Evolutionary conservation across 2,797 vertebrate genomes (phyloP).

Genomic region (Carcharodon carcharias): DNA sequence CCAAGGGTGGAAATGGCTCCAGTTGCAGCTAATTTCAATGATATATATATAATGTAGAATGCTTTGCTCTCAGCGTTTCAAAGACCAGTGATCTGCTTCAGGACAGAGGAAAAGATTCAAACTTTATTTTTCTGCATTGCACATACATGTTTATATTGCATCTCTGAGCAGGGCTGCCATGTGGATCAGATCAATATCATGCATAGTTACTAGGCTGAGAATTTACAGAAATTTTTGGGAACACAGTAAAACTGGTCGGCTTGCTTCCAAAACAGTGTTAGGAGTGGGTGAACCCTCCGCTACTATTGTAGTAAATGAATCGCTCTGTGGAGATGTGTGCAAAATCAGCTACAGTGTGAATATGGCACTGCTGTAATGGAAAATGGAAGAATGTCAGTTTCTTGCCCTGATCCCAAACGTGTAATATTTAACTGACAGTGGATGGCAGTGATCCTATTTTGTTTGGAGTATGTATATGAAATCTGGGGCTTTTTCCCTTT

Average conservation of each 20-base stretch:
- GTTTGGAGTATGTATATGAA: background rate
- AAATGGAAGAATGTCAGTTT: background rate
- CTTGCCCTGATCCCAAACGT: background rate
- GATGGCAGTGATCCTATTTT: background rate
- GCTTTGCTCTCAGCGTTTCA: background rate
- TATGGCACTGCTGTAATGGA: background rate
- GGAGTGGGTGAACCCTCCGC: background rate
- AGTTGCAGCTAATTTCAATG: background rate
- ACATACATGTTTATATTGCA: background rate
- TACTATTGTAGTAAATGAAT: background rate
- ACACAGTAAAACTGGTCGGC: background rate
- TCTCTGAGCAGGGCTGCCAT: background rate
- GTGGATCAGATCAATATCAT: background rate
- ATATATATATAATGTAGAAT: background rate
- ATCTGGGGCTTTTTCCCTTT: background rate
- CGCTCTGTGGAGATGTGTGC: background rate
- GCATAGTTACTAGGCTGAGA: background rate
- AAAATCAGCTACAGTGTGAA: background rate
- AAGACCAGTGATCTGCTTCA: background rate
- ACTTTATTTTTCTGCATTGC: background rate
- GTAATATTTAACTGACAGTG: background rate
- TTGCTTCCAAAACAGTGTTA: background rate
- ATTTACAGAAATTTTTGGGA: background rate
- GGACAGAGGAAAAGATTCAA: background rate
- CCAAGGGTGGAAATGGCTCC: background rate